A percentile compares a stretch with the other conserved stretches of the same genome.
Evolutionary conservation across 2,113 vertebrate genomes (phyloP).

Genomic region (Edolisoma coerulescens): DNA sequence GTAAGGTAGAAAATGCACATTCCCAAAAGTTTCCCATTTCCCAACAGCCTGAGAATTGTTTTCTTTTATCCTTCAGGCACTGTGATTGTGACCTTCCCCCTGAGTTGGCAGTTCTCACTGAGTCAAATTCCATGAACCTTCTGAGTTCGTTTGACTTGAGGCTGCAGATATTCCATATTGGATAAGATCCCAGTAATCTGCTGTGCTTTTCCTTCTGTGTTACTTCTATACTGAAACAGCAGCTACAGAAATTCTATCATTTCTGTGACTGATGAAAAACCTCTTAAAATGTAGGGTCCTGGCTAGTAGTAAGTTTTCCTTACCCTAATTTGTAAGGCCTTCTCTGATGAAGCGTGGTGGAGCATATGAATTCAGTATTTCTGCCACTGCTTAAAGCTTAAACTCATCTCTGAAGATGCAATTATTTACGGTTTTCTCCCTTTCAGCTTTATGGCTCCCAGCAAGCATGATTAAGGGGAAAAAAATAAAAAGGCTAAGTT

Average conservation of each 20-base stretch:
- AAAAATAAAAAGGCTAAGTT: background rate
- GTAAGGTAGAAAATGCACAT: background rate
- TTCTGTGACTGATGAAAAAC: constrained; percentile 2
- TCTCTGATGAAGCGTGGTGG: background rate
- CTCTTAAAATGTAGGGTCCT: background rate
- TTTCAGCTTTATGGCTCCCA: constrained; percentile 28
- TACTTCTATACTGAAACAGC: background rate
- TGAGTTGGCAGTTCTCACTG: background rate
- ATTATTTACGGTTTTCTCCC: constrained; percentile 32
- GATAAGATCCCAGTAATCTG: constrained; percentile 43
- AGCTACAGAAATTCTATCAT: background rate
- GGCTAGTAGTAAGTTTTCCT: background rate
- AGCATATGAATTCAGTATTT: background rate
- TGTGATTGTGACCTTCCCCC: constrained; percentile 8
- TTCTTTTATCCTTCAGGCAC: background rate
- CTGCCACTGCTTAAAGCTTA: constrained; percentile 11
- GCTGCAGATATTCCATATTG: constrained; percentile 42
- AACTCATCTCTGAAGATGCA: constrained; percentile 34
- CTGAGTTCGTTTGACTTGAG: constrained; percentile 49
- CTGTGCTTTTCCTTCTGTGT: constrained; percentile 41
- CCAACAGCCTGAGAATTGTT: background rate
- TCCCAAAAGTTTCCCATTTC: background rate
- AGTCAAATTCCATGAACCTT: constrained; percentile 35
- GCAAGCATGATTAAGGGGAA: constrained; percentile 17
- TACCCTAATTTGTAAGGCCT: constrained; percentile 13